Evolutionary conservation across 2,888 invertebrate genomes (phyloP).

Genomic region (Leucania comma): DNA sequence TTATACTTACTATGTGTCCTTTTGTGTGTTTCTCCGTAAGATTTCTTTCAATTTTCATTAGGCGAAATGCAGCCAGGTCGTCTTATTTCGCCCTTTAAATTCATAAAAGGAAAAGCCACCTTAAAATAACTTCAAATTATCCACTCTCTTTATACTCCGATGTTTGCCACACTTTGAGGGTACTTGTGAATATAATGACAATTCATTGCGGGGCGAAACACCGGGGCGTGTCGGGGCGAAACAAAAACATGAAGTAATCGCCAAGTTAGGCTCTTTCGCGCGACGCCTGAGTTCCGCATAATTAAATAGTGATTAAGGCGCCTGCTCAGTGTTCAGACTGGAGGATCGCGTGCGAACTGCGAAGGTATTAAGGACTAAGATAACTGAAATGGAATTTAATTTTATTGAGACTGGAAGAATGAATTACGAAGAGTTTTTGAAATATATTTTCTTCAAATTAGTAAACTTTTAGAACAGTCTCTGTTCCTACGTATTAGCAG

Average conservation of each 20-base stretch:
- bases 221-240: constrained; percentile 62
- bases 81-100: not conserved
- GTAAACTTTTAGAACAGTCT: not conserved
- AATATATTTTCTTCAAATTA: not conserved
- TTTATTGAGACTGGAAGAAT: not conserved
- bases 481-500: not conserved
- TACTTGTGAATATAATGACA: constrained; percentile 62
- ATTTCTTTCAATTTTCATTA: not conserved
- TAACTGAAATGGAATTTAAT: constrained; percentile 7
- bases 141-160: constrained; percentile 22
- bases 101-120: constrained; percentile 15
- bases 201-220: constrained; percentile 65
- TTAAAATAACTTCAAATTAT: constrained; percentile 41
- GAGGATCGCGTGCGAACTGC: constrained; percentile 32
- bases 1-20: not conserved
- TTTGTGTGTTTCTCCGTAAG: not conserved
- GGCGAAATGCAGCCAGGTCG: not conserved
- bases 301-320: constrained; percentile 87
- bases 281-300: constrained; percentile 81
- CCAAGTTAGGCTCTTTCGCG: constrained; percentile 74
- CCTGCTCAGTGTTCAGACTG: constrained; percentile 66
- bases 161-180: constrained; percentile 45
- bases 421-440: not conserved
- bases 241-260: constrained; percentile 82
- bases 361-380: constrained; percentile 7